Evolutionary conservation across 1,140 invertebrate genomes (phyloP), one percentile per base, ranked within the genome.

Genomic region (Cydia splendana): DNA sequence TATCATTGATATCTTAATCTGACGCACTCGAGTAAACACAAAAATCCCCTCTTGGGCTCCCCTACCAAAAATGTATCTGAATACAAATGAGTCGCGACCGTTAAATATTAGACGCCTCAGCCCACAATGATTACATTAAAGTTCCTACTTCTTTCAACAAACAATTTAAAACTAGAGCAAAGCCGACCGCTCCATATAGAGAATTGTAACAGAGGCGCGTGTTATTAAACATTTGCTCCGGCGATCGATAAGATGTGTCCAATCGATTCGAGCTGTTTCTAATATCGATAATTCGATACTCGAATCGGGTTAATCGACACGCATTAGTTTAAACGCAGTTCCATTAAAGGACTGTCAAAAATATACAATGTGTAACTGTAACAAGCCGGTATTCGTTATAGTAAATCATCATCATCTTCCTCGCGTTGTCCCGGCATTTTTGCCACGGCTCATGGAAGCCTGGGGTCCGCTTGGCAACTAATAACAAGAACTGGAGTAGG

Each of bases 181-280:
- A n/a, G 0, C 73, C 18, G 38, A 74, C 38, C 34, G 13, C 24
- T 18, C 48, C 12, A 30, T 4, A 20, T 30, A 30, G 2, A 74
- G 15, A 45, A 45, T 30, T 57, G 12, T 24, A 20, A 51, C 24
- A 15, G 71, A 51, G 20, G 18, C 42, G 45, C 38, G 10, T 53
- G 74, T 75, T 75, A 75, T 51, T 53, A 75, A 75, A 57, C 67
- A 71, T 71, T 42, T 2, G n/a, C 13, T 20, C 15, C 38, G 42
- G 18, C 24, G 24, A 18, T 51, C 48, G 74, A 75, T 53, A 75
- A 75, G 74, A 75, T 20, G 45, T 75, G 74, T 75, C 45, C 18
- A 30, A 51, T 53, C 34, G 74, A 75, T 51, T 75, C 45, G 10
- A 13, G 3, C 18, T 62, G 20, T 62, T 15, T 48, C n/a, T 62